Evolutionary conservation across 2,113 vertebrate genomes (phyloP).

Genomic region (Pyrgilauda ruficollis): DNA sequence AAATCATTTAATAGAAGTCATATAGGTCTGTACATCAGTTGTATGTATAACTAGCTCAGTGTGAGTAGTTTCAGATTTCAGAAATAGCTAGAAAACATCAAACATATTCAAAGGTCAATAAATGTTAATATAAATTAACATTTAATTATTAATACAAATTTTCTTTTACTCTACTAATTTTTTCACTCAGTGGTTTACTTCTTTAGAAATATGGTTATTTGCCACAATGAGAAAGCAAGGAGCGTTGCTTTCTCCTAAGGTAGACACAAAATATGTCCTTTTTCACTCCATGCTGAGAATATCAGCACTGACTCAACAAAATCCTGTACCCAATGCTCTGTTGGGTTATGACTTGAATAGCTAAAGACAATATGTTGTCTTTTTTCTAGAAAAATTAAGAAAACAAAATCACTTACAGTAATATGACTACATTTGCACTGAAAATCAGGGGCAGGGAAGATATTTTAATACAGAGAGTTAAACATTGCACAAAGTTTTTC

Average conservation of each 20-base stretch:
- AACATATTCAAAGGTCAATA: neutral
- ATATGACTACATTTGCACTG: neutral
- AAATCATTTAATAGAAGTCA: neutral
- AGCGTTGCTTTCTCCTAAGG: neutral
- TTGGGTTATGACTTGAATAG: neutral
- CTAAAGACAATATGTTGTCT: neutral
- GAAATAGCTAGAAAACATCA: neutral
- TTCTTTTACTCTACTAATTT: neutral
- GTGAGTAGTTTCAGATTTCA: neutral
- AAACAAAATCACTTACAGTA: neutral
- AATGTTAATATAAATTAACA: neutral
- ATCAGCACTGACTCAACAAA: neutral
- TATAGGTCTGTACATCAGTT: neutral
- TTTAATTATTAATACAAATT: neutral
- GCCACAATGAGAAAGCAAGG: neutral
- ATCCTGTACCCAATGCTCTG: neutral
- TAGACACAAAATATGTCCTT: neutral
- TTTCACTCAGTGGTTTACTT: neutral
- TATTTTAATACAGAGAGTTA: neutral
- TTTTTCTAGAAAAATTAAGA: neutral
- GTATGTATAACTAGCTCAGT: neutral
- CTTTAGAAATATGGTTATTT: neutral
- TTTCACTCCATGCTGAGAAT: neutral
- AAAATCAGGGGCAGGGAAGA: neutral
- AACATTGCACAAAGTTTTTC: neutral